Percentiles rank a stretch among this genome's conserved stretches.
Conservation (phyloP, 1,140 invertebrate genomes). For the Drosophila chauvacae region DNA sequence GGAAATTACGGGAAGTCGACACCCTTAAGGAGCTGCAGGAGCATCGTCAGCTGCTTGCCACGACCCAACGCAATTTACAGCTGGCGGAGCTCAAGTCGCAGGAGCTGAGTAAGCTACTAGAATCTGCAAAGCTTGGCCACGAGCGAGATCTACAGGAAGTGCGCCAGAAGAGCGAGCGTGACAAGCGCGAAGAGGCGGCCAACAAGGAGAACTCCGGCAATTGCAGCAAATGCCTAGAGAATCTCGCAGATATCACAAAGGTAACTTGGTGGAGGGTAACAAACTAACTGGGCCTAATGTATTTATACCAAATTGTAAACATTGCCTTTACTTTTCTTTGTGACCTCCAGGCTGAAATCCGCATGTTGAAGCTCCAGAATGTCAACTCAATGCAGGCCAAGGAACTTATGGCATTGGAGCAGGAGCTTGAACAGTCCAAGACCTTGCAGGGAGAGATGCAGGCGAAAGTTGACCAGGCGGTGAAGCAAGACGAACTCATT, state of each 20-base stretch:
- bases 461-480: slow-evolving; percentile 67
- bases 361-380: slow-evolving; percentile 71
- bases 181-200: slow-evolving; percentile 51
- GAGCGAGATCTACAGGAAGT: slow-evolving; percentile 63
- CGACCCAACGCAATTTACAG: slow-evolving; percentile 60
- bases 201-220: slow-evolving; percentile 55
- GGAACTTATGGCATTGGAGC: slow-evolving; percentile 53
- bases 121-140: slow-evolving; percentile 63
- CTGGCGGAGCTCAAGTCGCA: slow-evolving; percentile 72
- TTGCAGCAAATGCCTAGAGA: slow-evolving; percentile 74
- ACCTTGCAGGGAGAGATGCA: slow-evolving; percentile 45
- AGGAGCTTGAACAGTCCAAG: slow-evolving; percentile 59
- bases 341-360: slow-evolving; percentile 69
- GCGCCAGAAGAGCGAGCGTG: slow-evolving; percentile 61
- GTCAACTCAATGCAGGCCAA: slow-evolving; percentile 60
- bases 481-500: slow-evolving; percentile 85
- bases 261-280: slow-evolving; percentile 19
- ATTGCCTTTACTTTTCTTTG: neutral
- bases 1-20: slow-evolving; percentile 61
- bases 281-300: neutral
- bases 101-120: slow-evolving; percentile 72
- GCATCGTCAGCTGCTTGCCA: slow-evolving; percentile 59
- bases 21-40: slow-evolving; percentile 67
- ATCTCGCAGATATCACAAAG: slow-evolving; percentile 72
- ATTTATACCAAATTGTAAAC: neutral